phyloP scores from a whole-genome alignment of 2,888 invertebrate genomes.

The Drosophila anceps region DNA sequence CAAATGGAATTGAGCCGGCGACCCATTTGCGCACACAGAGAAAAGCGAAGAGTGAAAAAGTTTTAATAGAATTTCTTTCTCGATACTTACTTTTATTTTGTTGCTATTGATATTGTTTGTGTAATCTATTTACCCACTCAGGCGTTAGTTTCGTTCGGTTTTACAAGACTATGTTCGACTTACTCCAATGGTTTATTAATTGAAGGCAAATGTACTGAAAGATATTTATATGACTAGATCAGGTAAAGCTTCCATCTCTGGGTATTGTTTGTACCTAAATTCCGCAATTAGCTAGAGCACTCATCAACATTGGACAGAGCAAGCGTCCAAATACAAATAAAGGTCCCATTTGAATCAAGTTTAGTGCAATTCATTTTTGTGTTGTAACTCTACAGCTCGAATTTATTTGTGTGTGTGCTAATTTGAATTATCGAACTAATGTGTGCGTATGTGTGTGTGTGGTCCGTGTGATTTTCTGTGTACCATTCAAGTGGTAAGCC shows the following conservation, averaged over 20 bases:
- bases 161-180: background rate
- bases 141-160: background rate
- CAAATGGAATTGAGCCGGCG: constrained; percentile 25
- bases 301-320: constrained; percentile 13
- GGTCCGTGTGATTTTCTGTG: constrained; percentile 21
- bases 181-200: constrained; percentile 24
- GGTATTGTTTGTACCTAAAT: constrained; percentile 39
- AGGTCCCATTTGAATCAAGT: constrained; percentile 18
- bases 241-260: background rate
- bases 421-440: constrained; percentile 65
- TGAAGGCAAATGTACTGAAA: constrained; percentile 1
- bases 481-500: constrained; percentile 56
- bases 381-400: constrained; percentile 36
- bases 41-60: constrained; percentile 68
- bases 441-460: constrained; percentile 3
- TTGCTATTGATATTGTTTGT: constrained; percentile 30
- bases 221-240: background rate
- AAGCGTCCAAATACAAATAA: constrained; percentile 22
- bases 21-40: constrained; percentile 39
- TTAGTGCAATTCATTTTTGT: constrained; percentile 44
- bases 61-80: constrained; percentile 76
- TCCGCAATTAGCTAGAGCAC: constrained; percentile 66
- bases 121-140: background rate
- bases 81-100: constrained; percentile 37
- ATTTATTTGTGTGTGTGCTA: constrained; percentile 67